Conservation (phyloP, 2,113 vertebrate genomes). For the Himantopus leucocephalus region DNA sequence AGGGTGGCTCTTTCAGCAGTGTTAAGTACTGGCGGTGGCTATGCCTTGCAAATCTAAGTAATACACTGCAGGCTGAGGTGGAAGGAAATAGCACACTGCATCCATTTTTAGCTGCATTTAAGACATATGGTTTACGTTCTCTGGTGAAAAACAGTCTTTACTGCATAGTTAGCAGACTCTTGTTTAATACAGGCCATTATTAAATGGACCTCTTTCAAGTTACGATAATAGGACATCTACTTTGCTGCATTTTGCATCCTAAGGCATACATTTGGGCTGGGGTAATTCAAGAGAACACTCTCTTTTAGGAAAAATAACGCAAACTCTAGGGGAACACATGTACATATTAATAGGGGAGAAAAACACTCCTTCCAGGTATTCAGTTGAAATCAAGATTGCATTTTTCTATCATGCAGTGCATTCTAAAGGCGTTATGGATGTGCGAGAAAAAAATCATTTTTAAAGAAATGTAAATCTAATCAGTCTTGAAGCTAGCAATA, state of each 20-base stretch:
- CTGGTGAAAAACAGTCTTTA: slow-evolving; percentile 14
- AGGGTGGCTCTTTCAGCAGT: slow-evolving; percentile 45
- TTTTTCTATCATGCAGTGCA: not conserved
- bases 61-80: not conserved
- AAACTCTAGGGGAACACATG: slow-evolving; percentile 5
- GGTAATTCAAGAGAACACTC: slow-evolving; percentile 19
- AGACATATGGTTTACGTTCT: slow-evolving; percentile 7
- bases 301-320: slow-evolving; percentile 23
- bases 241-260: not conserved
- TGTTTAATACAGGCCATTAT: slow-evolving; percentile 60
- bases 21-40: slow-evolving; percentile 20
- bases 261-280: not conserved
- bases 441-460: slow-evolving; percentile 18
- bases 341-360: not conserved
- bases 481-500: slow-evolving; percentile 73
- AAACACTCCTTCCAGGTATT: slow-evolving; percentile 17
- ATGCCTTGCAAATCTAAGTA: slow-evolving; percentile 13
- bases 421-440: slow-evolving; percentile 14
- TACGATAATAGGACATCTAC: slow-evolving; percentile 37
- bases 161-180: slow-evolving; percentile 50
- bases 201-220: slow-evolving; percentile 51
- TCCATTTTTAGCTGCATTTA: slow-evolving; percentile 6
- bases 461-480: slow-evolving; percentile 76
- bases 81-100: slow-evolving; percentile 15
- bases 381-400: not conserved